phyloP scores from a whole-genome alignment of 2,888 invertebrate species.

The Cosmorhoe ocellata region DNA sequence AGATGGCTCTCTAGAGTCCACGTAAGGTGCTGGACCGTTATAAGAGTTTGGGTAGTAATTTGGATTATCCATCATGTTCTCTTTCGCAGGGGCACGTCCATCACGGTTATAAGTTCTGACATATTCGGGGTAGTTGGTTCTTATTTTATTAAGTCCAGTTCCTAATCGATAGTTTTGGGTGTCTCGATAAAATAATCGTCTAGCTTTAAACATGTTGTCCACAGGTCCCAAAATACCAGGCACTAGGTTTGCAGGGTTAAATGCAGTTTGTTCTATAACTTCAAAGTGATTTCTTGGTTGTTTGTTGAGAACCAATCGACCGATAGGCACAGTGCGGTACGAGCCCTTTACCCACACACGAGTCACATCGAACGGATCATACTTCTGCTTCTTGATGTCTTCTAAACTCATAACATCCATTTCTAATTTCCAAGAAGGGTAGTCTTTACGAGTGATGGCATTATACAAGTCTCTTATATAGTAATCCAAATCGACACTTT shows the following conservation, averaged over 20 bases:
- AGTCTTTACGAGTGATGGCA: slow-evolving; percentile 87
- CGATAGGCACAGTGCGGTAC: slow-evolving; percentile 90
- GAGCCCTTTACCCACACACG: slow-evolving; percentile 92
- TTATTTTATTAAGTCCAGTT: slow-evolving; percentile 53
- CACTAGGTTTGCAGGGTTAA: slow-evolving; percentile 60
- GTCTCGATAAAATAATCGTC: slow-evolving; percentile 53
- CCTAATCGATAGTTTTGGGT: slow-evolving; percentile 62
- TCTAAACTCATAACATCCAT: slow-evolving; percentile 48
- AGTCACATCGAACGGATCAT: slow-evolving; percentile 94
- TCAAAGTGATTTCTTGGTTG: slow-evolving; percentile 85
- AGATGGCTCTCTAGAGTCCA: slow-evolving; percentile 59
- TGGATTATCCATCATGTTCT: slow-evolving; percentile 93
- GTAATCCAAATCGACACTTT: slow-evolving; percentile 92
- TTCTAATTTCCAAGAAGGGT: slow-evolving; percentile 22
- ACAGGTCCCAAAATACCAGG: slow-evolving; percentile 65
- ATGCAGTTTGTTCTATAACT: slow-evolving; percentile 50
- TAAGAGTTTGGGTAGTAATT: slow-evolving; percentile 98
- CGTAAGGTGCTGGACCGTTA: slow-evolving; percentile 88
- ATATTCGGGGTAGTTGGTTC: slow-evolving; percentile 55
- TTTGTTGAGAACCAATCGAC: slow-evolving; percentile 89
- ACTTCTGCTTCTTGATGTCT: slow-evolving; percentile 86
- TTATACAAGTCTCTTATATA: slow-evolving; percentile 90
- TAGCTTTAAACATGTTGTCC: slow-evolving; percentile 53
- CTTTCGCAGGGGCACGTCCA: slow-evolving; percentile 75
- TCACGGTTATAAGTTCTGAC: slow-evolving; percentile 55